These are phyloP conservation scores for Diceros bicornis DNA, from an alignment of 2,797 vertebrate genomes.

Conservation along the genomic window DNA sequence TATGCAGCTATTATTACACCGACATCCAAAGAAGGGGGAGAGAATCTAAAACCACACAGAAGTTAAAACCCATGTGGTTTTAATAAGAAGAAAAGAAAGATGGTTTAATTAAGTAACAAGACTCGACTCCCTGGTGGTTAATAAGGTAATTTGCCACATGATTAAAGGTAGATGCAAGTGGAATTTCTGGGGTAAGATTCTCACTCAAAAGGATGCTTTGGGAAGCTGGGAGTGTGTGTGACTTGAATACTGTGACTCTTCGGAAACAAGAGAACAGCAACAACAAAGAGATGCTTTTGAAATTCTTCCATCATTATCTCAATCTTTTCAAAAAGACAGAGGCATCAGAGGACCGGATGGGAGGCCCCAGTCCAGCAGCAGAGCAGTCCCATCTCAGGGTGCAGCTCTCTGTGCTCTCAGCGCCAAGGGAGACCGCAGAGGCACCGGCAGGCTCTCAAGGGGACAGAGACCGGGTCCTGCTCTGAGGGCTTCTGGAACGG, in stretches of 20 bases:
- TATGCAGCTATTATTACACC: conserved; percentile 74
- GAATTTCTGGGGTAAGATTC: conserved; percentile 71
- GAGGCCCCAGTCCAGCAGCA: neutral
- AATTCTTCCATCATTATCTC: neutral
- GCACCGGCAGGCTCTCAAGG: fast-evolving
- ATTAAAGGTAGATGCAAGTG: conserved; percentile 79
- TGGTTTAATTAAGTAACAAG: conserved; percentile 87
- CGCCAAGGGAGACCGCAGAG: neutral
- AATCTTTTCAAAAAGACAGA: neutral
- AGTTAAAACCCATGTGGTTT: conserved; percentile 85
- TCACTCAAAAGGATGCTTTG: conserved; percentile 31
- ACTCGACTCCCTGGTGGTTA: conserved; percentile 77
- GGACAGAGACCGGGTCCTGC: neutral
- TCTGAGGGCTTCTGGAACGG: neutral
- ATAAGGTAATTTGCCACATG: conserved; percentile 79
- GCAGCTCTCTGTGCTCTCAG: neutral
- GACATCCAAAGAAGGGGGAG: conserved; percentile 63
- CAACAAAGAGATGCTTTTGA: neutral
- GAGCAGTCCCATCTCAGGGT: neutral
- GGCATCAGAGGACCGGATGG: fast-evolving
- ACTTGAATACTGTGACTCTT: conserved; percentile 23
- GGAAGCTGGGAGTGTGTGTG: conserved; percentile 47
- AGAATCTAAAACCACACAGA: conserved; percentile 77
- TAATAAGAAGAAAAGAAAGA: conserved; percentile 80
- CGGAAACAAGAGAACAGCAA: conserved; percentile 32